These are phyloP conservation scores for Marcusenius ussheri DNA, from an alignment of 2,113 vertebrate species.

Conservation along the genomic window DNA sequence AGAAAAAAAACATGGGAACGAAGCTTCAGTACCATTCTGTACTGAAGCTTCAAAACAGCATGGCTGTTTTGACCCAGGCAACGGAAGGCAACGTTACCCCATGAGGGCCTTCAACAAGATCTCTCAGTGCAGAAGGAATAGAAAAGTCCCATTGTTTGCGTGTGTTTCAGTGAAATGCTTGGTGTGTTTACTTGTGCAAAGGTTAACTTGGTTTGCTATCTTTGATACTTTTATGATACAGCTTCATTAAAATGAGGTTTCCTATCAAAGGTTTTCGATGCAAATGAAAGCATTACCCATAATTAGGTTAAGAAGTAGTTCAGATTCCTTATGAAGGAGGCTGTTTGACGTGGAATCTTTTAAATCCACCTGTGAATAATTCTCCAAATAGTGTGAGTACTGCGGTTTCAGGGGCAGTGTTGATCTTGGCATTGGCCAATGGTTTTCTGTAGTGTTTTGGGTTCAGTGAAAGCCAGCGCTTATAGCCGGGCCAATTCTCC, in stretches of 20 bases:
- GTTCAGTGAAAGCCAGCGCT: slow-evolving; percentile 4
- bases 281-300: background rate
- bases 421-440: background rate
- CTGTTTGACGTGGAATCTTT: background rate
- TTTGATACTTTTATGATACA: background rate
- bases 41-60: background rate
- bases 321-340: background rate
- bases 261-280: background rate
- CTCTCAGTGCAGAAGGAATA: background rate
- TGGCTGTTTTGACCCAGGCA: background rate
- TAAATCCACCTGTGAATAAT: slow-evolving; percentile 3
- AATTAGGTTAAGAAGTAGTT: background rate
- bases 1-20: too few species aligned
- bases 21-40: background rate
- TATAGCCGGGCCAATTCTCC: background rate
- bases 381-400: background rate
- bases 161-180: background rate
- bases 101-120: background rate
- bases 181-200: background rate
- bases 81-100: background rate
- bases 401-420: background rate
- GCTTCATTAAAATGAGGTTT: background rate
- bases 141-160: background rate
- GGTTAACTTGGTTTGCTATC: background rate
- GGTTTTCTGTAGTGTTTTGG: slow-evolving; percentile 2